phyloP scores from a whole-genome alignment of 2,797 vertebrate species.

The Notoglanidium macrostoma region DNA sequence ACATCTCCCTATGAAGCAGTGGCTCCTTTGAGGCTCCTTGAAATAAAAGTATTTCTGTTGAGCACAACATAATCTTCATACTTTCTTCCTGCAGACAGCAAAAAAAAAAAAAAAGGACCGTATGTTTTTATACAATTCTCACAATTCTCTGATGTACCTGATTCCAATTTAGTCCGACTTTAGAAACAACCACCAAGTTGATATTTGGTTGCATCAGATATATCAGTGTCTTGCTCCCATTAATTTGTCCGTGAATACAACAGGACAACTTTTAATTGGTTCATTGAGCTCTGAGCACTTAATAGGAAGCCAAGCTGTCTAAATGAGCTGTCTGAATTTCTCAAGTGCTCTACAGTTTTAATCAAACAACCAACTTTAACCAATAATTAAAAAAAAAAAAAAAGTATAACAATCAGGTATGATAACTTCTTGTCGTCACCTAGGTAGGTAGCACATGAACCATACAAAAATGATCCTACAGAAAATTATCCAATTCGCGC shows the following conservation, averaged over 20 bases:
- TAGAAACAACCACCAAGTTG: background rate
- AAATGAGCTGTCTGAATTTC: background rate
- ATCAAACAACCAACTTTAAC: background rate
- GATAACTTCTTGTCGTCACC: background rate
- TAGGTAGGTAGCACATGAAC: background rate
- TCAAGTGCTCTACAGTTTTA: background rate
- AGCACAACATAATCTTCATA: background rate
- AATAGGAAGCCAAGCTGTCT: too few relatives aligned
- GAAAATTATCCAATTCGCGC: background rate
- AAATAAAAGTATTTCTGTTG: background rate
- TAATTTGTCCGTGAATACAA: conserved; percentile 17
- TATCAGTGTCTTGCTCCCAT: background rate
- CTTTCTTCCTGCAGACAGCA: background rate
- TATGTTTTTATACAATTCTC: background rate
- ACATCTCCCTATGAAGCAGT: background rate
- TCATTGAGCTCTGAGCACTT: background rate
- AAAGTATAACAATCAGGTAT: background rate
- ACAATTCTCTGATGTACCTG: background rate
- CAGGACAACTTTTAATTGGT: conserved; percentile 1
- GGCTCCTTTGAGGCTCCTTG: background rate
- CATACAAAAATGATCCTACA: background rate
- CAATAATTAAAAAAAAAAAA: background rate
- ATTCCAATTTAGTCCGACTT: background rate
- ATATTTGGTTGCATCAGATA: conserved; percentile 22
- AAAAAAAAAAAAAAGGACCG: background rate